phyloP scores from a whole-genome alignment of 2,888 invertebrate genomes.

The Drosophila mettleri region DNA sequence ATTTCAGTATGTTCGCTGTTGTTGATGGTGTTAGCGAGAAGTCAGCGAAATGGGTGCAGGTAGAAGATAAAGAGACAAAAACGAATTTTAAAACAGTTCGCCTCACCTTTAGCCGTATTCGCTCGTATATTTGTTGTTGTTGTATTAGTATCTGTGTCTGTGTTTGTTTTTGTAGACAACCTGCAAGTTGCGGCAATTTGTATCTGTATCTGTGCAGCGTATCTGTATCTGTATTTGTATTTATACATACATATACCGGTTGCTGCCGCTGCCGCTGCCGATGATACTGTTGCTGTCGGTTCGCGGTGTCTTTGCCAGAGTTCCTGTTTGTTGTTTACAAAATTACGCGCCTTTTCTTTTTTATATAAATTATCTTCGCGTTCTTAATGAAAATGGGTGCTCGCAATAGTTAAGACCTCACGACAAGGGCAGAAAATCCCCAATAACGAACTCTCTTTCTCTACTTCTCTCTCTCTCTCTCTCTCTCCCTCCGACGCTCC shows the following conservation, averaged over 20 bases:
- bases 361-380: constrained; percentile 16
- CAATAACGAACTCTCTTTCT: constrained; percentile 10
- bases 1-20: constrained; percentile 35
- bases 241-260: constrained; percentile 50
- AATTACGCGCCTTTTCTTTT: constrained; percentile 54
- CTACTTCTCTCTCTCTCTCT: constrained; percentile 3
- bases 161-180: constrained; percentile 1
- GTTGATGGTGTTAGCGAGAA: constrained; percentile 35
- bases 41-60: constrained; percentile 56
- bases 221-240: constrained; percentile 41
- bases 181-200: constrained; percentile 19
- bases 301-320: constrained; percentile 40
- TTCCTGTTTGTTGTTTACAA: constrained; percentile 72
- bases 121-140: not conserved
- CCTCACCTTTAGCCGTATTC: constrained; percentile 41
- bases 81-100: constrained; percentile 59
- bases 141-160: not conserved
- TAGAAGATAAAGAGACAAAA: constrained; percentile 47
- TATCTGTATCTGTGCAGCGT: constrained; percentile 54
- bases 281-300: constrained; percentile 24
- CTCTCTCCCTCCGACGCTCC: not conserved
- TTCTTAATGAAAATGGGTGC: constrained; percentile 58
- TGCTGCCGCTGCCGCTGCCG: constrained; percentile 27
- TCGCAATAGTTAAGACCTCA: constrained; percentile 25
- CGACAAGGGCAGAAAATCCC: constrained; percentile 30